Percentiles rank a stretch among this genome's conserved stretches.
phyloP scores from a whole-genome alignment of 2,113 vertebrate genomes.

The Bungarus multicinctus region DNA sequence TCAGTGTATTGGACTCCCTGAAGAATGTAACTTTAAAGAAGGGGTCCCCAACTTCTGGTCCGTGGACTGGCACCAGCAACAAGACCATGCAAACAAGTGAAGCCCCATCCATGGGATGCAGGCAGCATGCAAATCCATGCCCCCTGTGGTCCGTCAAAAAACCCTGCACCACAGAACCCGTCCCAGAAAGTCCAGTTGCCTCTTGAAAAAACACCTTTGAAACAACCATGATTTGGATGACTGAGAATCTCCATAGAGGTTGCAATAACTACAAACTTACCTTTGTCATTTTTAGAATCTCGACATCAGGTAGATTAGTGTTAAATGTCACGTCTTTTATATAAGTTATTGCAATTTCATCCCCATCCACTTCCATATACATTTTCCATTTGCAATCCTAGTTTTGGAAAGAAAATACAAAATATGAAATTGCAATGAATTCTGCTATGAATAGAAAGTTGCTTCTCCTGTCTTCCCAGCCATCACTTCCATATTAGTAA shows the following conservation, averaged over 20 bases:
- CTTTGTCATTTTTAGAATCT: slow-evolving; percentile 92
- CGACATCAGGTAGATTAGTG: slow-evolving; percentile 82
- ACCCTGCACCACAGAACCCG: too few relatives aligned
- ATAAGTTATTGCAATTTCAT: slow-evolving; percentile 93
- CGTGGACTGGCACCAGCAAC: too few relatives aligned
- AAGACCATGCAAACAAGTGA: too few relatives aligned
- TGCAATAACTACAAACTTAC: slow-evolving; percentile 75
- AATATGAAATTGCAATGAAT: slow-evolving; percentile 42
- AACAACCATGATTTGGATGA: slow-evolving; percentile 50
- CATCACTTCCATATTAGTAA: not conserved
- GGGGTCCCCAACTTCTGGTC: too few relatives aligned
- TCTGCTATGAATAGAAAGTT: slow-evolving; percentile 40
- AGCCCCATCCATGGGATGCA: too few relatives aligned
- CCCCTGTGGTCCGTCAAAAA: too few relatives aligned
- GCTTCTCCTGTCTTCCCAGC: not conserved
- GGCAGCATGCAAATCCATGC: too few relatives aligned
- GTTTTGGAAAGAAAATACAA: slow-evolving; percentile 67
- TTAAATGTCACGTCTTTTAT: slow-evolving; percentile 97
- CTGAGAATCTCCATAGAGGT: slow-evolving; percentile 47
- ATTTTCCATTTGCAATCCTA: slow-evolving; percentile 99
- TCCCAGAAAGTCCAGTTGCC: too few relatives aligned
- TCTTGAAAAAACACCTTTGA: too few relatives aligned
- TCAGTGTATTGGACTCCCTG: not conserved
- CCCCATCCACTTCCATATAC: slow-evolving; percentile 97
- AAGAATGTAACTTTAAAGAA: not conserved